Conservation (phyloP, 1,140 invertebrate genomes). For the Pogonomyrmex barbatus region DNA sequence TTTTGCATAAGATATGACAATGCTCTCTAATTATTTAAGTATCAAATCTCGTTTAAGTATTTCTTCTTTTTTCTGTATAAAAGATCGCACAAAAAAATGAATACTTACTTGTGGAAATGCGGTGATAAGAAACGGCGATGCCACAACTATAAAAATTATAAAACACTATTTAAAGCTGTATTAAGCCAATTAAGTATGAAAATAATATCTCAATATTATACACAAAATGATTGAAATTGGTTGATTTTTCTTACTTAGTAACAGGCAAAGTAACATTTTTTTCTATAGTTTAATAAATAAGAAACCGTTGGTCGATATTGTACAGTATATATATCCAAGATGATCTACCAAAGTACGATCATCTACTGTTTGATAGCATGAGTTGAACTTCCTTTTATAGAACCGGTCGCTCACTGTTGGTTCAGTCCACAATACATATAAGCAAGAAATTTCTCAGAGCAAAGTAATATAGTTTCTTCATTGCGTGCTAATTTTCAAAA, state of each 20-base stretch:
- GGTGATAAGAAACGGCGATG: background rate
- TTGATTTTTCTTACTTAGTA: constrained; percentile 44
- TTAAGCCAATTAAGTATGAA: background rate
- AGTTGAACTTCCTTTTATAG: constrained; percentile 72
- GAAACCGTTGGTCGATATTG: background rate
- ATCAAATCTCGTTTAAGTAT: background rate
- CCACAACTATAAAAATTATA: constrained; percentile 27
- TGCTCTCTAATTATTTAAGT: background rate
- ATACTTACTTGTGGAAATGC: constrained; percentile 64
- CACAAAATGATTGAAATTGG: background rate
- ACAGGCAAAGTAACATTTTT: constrained; percentile 52
- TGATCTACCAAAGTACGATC: constrained; percentile 19
- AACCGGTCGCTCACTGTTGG: background rate
- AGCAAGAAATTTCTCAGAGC: constrained; percentile 53
- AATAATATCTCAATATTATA: background rate
- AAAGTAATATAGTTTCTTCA: background rate
- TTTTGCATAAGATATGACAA: background rate
- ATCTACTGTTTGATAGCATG: constrained; percentile 47
- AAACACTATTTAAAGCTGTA: background rate
- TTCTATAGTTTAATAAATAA: background rate
- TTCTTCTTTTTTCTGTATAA: background rate
- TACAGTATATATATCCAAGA: no score
- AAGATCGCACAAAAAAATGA: background rate
- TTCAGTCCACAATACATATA: background rate
- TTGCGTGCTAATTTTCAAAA: background rate